Evolutionary conservation across 1,140 invertebrate species (phyloP).

Genomic region (Drosophila kurseongensis): DNA sequence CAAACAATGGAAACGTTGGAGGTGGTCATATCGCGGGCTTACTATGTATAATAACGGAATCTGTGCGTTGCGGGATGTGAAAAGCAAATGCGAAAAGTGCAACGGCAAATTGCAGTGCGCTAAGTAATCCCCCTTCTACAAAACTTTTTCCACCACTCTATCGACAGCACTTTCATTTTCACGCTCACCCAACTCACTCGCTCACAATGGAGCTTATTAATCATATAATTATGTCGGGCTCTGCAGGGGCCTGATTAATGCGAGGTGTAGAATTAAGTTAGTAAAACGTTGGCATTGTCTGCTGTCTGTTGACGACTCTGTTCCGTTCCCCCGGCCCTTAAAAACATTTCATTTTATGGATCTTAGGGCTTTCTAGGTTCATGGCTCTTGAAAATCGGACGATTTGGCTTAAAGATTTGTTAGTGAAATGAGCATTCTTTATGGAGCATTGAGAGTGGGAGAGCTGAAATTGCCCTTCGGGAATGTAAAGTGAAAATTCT

Average conservation of each 20-base stretch:
- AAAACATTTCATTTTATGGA: conserved; percentile 33
- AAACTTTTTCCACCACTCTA: neutral
- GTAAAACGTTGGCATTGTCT: conserved; percentile 69
- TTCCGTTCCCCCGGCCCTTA: conserved; percentile 5
- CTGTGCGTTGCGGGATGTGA: conserved; percentile 28
- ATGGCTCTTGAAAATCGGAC: conserved; percentile 10
- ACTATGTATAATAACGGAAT: conserved; percentile 44
- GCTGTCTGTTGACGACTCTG: conserved; percentile 21
- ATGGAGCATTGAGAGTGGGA: neutral
- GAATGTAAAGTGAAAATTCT: conserved; percentile 26
- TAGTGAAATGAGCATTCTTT: conserved; percentile 40
- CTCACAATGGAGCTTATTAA: conserved; percentile 73
- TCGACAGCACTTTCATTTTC: conserved; percentile 72
- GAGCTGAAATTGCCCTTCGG: neutral
- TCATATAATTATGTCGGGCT: conserved; percentile 63
- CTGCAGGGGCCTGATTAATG: conserved; percentile 54
- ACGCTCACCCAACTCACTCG: conserved; percentile 53
- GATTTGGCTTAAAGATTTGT: conserved; percentile 35
- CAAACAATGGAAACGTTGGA: conserved; percentile 64
- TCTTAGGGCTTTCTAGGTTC: conserved; percentile 7
- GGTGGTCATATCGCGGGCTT: conserved; percentile 15
- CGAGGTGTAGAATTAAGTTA: conserved; percentile 69
- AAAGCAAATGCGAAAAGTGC: conserved; percentile 56
- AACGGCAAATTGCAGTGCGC: conserved; percentile 74
- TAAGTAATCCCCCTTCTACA: conserved; percentile 9